Percentiles rank a stretch among this genome's conserved stretches.
phyloP scores from a whole-genome alignment of 2,113 vertebrate species.

The Romanogobio albipinnatus region DNA sequence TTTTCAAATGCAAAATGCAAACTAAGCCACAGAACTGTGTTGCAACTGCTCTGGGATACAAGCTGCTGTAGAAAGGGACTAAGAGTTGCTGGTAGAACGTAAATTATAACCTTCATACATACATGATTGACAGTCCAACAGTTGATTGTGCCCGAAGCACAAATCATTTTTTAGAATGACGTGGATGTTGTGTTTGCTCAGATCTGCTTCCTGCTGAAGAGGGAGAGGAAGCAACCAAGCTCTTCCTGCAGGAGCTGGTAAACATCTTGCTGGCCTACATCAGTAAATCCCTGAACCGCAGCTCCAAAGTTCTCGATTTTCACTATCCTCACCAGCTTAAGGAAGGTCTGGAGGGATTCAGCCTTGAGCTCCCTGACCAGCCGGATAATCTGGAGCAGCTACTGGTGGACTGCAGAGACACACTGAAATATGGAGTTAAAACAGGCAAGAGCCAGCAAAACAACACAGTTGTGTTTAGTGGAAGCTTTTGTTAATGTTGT shows the following conservation, averaged over 20 bases:
- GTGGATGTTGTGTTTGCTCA: constrained; percentile 31
- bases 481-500: background rate
- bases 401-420: constrained; percentile 71
- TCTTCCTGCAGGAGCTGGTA: constrained; percentile 70
- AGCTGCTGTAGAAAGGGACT: background rate
- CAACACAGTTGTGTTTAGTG: background rate
- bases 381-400: constrained; percentile 72
- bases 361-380: constrained; percentile 67
- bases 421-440: constrained; percentile 76
- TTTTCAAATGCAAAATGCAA: constrained; percentile 1
- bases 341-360: constrained; percentile 75
- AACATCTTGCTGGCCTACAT: constrained; percentile 72
- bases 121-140: background rate
- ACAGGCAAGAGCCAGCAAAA: constrained; percentile 60
- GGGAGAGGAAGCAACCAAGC: constrained; percentile 62
- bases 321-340: constrained; percentile 74
- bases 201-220: constrained; percentile 71
- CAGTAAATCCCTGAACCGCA: constrained; percentile 66
- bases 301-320: constrained; percentile 76
- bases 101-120: background rate
- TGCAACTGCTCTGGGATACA: background rate
- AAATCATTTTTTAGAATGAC: background rate
- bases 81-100: background rate
- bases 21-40: background rate
- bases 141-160: background rate